phyloP scores from a whole-genome alignment of 1,140 invertebrate genomes.

The Calliopsis andreniformis region DNA sequence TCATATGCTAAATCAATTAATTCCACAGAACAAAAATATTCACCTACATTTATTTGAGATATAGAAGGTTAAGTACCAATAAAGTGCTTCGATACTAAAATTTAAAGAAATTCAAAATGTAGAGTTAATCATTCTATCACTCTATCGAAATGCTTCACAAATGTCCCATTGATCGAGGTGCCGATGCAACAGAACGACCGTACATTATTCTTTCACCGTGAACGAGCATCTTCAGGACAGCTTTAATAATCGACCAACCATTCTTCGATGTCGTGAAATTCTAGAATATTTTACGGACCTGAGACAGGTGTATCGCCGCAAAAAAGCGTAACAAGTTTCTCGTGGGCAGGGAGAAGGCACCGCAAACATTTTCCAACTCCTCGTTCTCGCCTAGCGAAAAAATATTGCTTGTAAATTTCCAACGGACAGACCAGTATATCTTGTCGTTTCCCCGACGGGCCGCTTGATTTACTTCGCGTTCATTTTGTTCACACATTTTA shows the following conservation, averaged over 20 bases:
- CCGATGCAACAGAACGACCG: no score
- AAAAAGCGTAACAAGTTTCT: slow-evolving; percentile 6
- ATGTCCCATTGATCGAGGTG: no score
- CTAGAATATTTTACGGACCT: slow-evolving; percentile 2
- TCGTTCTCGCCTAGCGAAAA: not conserved
- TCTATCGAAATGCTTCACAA: no score
- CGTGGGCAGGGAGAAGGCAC: not conserved
- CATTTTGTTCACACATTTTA: slow-evolving; percentile 10
- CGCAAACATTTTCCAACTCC: slow-evolving; percentile 3
- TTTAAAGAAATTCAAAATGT: no score
- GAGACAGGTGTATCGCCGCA: not conserved
- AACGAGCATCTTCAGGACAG: not conserved
- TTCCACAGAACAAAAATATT: no score
- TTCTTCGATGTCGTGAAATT: not conserved
- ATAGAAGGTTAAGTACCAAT: no score
- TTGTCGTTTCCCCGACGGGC: slow-evolving; percentile 13
- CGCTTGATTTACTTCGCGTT: slow-evolving; percentile 30
- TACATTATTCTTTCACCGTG: no score
- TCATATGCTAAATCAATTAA: no score
- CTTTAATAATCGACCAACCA: slow-evolving; percentile 10
- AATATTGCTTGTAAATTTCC: slow-evolving; percentile 50
- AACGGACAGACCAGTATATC: slow-evolving; percentile 35
- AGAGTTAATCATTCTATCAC: no score
- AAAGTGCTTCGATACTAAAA: no score
- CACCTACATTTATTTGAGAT: no score